Evolutionary conservation across 2,797 vertebrate genomes (phyloP).

Genomic region (Capromys pilorides): DNA sequence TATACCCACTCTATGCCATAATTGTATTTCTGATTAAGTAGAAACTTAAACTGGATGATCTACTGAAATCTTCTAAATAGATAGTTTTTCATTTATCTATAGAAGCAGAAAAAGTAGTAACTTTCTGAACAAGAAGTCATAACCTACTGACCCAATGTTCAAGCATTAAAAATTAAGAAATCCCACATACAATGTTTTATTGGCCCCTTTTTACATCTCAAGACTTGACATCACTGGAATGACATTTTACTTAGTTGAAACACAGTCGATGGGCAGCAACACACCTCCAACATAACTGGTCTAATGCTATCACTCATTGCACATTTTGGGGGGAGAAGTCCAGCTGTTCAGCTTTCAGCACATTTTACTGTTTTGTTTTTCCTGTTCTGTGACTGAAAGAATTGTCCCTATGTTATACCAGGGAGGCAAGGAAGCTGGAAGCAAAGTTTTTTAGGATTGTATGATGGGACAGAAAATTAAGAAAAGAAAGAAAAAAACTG

Average conservation of each 20-base stretch:
- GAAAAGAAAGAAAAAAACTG: background rate
- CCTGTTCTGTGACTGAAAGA: background rate
- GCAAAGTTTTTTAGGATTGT: background rate
- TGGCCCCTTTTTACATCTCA: background rate
- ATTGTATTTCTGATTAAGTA: background rate
- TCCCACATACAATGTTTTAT: background rate
- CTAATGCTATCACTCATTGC: background rate
- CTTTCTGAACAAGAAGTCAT: background rate
- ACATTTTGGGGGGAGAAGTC: background rate
- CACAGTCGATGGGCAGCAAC: background rate
- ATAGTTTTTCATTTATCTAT: background rate
- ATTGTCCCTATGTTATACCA: rapidly evolving
- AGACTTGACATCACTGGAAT: background rate
- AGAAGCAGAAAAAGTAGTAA: background rate
- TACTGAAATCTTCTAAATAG: background rate
- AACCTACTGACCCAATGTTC: background rate
- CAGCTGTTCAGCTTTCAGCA: no score
- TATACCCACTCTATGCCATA: background rate
- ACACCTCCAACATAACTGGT: no score
- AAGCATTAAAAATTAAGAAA: background rate
- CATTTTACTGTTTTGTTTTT: background rate
- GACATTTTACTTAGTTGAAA: background rate
- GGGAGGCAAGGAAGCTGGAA: background rate
- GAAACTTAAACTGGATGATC: background rate
- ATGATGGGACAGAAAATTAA: background rate